A percentile compares a stretch with the other conserved stretches of the same genome.
These are phyloP conservation scores for Moxostoma hubbsi DNA, from an alignment of 2,797 vertebrate genomes.

Conservation along the genomic window DNA sequence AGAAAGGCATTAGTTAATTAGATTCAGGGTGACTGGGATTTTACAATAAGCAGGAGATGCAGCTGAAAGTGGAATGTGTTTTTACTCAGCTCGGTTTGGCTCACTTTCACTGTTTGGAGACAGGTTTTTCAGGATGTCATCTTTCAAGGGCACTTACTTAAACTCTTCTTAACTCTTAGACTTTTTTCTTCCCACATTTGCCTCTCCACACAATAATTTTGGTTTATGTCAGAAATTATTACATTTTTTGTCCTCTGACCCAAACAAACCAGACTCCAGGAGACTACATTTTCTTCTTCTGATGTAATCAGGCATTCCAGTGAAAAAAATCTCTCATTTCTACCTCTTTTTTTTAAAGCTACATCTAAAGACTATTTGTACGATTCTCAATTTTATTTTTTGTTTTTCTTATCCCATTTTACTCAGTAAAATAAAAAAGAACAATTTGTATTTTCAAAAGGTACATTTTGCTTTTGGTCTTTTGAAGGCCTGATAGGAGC, in stretches of 20 bases:
- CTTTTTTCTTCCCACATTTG: conserved; percentile 20
- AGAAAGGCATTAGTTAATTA: neutral
- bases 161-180: conserved; percentile 19
- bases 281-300: conserved; percentile 41
- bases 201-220: conserved; percentile 33
- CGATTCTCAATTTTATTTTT: conserved; percentile 3
- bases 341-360: conserved; percentile 24
- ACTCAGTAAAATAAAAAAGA: neutral
- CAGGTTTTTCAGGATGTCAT: conserved; percentile 22
- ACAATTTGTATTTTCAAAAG: neutral
- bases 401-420: neutral
- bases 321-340: neutral
- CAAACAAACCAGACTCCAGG: conserved; percentile 39
- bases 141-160: conserved; percentile 39
- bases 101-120: conserved; percentile 44
- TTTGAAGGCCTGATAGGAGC: conserved; percentile 43
- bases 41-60: conserved; percentile 8
- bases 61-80: conserved; percentile 2
- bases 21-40: neutral
- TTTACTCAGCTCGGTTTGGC: conserved; percentile 15
- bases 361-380: conserved; percentile 36
- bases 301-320: conserved; percentile 45
- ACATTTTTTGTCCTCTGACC: conserved; percentile 38
- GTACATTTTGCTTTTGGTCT: conserved; percentile 34
- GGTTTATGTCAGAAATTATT: conserved; percentile 31